Evolutionary conservation across 2,113 vertebrate genomes (phyloP).

Genomic region (Carollia perspicillata): DNA sequence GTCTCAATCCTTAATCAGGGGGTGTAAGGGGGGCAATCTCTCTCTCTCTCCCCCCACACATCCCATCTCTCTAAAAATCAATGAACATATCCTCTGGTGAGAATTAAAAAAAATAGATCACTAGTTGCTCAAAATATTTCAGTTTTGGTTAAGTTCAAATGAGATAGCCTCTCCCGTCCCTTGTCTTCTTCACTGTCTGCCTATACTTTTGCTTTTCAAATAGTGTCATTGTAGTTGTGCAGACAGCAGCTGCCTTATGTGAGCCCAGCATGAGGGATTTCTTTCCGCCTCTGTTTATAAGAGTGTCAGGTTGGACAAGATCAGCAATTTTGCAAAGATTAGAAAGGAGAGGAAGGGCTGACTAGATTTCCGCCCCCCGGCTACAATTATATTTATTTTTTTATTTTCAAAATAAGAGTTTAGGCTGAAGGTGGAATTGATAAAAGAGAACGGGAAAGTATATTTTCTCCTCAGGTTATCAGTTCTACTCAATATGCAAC

Average conservation of each 20-base stretch:
- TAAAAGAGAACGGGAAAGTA: background rate
- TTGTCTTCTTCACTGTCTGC: background rate
- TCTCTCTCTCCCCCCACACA: no score
- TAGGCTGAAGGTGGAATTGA: background rate
- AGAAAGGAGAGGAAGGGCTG: background rate
- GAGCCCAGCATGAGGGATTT: background rate
- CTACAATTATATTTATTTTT: background rate
- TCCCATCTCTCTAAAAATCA: no score
- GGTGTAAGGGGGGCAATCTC: no score
- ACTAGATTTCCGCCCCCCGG: background rate
- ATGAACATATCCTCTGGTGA: no score
- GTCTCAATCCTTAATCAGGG: no score
- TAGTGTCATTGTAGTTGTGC: background rate
- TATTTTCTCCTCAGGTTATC: background rate
- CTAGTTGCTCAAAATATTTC: conserved; percentile 15
- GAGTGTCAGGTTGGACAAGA: background rate
- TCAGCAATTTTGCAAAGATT: background rate
- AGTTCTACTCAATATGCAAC: background rate
- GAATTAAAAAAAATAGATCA: background rate
- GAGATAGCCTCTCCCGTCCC: background rate
- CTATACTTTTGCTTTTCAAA: background rate
- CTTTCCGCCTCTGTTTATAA: background rate
- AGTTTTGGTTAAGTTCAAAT: background rate
- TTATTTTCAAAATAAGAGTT: background rate
- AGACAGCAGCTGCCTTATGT: background rate